phyloP scores from a whole-genome alignment of 2,113 vertebrate genomes.

The Phylloscopus trochiloides region DNA sequence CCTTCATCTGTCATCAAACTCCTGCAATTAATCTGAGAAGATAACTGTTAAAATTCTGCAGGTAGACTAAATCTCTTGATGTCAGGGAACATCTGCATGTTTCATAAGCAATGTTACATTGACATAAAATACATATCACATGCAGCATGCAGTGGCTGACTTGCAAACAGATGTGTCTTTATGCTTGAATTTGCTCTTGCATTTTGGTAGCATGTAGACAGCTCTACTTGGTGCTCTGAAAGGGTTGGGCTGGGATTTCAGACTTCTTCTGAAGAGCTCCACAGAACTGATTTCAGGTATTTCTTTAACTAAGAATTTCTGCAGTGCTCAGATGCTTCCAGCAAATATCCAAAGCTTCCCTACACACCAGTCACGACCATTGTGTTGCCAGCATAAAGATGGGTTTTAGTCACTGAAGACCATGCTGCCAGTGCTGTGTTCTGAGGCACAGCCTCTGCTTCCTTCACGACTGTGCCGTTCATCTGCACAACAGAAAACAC shows the following conservation, averaged over 20 bases:
- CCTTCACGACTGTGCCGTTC: rapidly evolving
- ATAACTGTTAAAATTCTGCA: background rate
- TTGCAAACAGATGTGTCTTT: background rate
- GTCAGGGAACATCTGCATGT: background rate
- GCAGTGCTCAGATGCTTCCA: background rate
- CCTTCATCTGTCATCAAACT: background rate
- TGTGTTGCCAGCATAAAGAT: background rate
- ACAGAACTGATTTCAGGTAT: background rate
- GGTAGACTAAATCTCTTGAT: background rate
- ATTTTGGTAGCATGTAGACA: background rate
- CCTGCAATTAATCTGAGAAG: background rate
- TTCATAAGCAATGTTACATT: background rate
- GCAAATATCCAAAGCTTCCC: background rate
- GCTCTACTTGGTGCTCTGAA: background rate
- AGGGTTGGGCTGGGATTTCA: background rate
- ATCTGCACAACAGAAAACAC: background rate
- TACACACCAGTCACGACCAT: rapidly evolving
- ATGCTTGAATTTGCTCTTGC: background rate
- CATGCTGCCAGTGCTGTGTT: background rate
- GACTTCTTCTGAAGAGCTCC: background rate
- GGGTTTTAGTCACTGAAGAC: background rate
- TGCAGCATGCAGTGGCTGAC: background rate
- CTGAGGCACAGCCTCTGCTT: background rate
- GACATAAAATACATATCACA: background rate
- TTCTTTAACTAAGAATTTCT: background rate